Evolutionary conservation across 2,113 vertebrate species (phyloP), one percentile per base, ranked within the genome.

Genomic region (Malurus alboscapulatus): DNA sequence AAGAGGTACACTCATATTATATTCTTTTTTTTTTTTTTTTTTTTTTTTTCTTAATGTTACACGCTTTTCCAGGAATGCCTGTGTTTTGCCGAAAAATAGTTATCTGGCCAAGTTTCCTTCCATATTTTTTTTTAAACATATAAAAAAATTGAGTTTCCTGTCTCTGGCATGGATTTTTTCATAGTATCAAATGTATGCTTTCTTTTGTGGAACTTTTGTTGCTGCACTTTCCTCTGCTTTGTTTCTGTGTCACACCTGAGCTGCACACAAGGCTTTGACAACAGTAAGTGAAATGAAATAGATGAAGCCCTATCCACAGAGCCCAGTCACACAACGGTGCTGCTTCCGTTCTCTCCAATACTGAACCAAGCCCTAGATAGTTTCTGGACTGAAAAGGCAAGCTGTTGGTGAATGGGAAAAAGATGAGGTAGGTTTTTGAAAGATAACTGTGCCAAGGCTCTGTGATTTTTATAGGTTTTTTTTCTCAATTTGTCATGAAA

Each of bases 131-230:
- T 92, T 78, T 65, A 36, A 36, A 36, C 36, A 20, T 25, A 26
- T 27, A 3, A 63, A 92, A 88, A 19, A 38, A 7, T 48, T 73
- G 50, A 58, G 11, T 94, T 88, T 58, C 20, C 66, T 79, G 44
- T 62, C 18, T 87, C 58, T 69, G n/a, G 53, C 44, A 91, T 87
- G 40, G 80, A 11, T 76, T 95, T 87, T 90, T 68, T 62, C 84
- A 30, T 84, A 67, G 57, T 26, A 38, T 87, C 3, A 4, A 69
- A 45, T 73, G 42, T 54, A 19, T 67, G 34, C 44, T 94, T 96
- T 96, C 66, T 68, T 54, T 51, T 7, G 3, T 51, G 54, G 90
- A 96, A 93, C 66, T 96, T 96, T 95, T 74, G 25, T 93, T 93
- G 84, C 50, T 82, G 29, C 57, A 27, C 53, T 71, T 95, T 88